phyloP scores from a whole-genome alignment of 2,797 vertebrate genomes.

The Liparis tanakae region DNA sequence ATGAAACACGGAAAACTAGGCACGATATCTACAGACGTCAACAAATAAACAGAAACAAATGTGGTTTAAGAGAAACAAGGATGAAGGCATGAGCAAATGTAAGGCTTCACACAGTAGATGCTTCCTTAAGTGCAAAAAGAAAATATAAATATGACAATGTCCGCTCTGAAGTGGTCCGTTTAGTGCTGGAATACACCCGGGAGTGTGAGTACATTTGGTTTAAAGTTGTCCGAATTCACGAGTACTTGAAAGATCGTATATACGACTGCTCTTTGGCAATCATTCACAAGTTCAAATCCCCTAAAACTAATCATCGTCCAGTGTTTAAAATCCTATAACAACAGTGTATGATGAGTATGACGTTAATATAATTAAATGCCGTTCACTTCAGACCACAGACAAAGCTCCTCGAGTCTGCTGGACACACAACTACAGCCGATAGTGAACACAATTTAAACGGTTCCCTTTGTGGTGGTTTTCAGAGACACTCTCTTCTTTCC shows the following conservation, averaged over 20 bases:
- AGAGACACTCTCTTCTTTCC: constrained; percentile 54
- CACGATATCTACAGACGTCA: constrained; percentile 66
- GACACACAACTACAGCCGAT: constrained; percentile 79
- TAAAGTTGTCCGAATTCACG: constrained; percentile 66
- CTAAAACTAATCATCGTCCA: constrained; percentile 30
- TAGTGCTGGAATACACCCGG: constrained; percentile 77
- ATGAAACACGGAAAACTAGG: constrained; percentile 62
- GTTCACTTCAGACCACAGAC: constrained; percentile 74
- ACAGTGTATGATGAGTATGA: constrained; percentile 53
- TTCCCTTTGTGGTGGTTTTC: constrained; percentile 54
- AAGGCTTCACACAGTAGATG: constrained; percentile 88
- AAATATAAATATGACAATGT: constrained; percentile 53
- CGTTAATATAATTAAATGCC: constrained; percentile 35
- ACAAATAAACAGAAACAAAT: constrained; percentile 22
- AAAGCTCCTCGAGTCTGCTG: constrained; percentile 85
- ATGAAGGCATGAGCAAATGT: constrained; percentile 83
- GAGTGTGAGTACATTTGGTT: constrained; percentile 81
- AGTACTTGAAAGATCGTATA: constrained; percentile 72
- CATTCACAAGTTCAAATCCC: constrained; percentile 54
- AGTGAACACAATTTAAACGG: constrained; percentile 74
- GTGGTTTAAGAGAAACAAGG: constrained; percentile 25
- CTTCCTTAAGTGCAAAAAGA: constrained; percentile 83
- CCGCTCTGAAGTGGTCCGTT: constrained; percentile 80
- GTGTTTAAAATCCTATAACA: constrained; percentile 38
- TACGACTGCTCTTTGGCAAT: constrained; percentile 91